Evolutionary conservation across 2,113 vertebrate species (phyloP), one percentile per base, ranked within the genome.

Genomic region (Podocnemis expansa): DNA sequence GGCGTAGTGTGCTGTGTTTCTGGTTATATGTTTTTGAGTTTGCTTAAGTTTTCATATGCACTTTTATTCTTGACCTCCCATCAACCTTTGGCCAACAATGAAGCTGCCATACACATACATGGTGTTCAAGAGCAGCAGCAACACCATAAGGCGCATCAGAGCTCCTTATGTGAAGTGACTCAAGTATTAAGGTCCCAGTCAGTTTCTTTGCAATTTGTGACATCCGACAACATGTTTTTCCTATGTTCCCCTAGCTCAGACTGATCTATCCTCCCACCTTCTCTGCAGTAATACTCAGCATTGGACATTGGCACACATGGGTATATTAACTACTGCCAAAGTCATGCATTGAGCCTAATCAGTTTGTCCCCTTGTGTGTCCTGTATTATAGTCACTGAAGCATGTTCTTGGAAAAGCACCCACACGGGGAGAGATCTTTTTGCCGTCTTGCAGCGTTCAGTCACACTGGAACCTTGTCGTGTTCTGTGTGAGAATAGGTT

Each of bases 161-260:
- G 55, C 78, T 87, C 43, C 84, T 87, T 56, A 79, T 6, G 21
- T 11, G 38, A 76, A 92, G 84, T 5, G 75, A 45, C 43, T 76
- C 11, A 86, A 38, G 25, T 92, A 89, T 5, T 60, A 93, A 89
- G 11, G 49, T 88, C 75, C 58, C 55, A 92, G 60, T 56, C 60
- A 95, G 94, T 67, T 96, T 73, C 47, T 91, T 41, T 76, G 31
- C 67, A 89, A 54, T 67, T 87, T 51, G 58, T 86, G 47, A 60
- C 85, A 70, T n/a, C 41, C 49, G 29, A 31, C 6, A 60, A 82
- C 41, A 60, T 0, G 0, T 27, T 92, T 89, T 89, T 82, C 75
- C n/a, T 79, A 83, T 38, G 60, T 56, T 88, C 45, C 29, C 43
- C 91, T 60, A 91, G 81, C 52, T 97, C 88, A 52, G 17, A 78